Base-by-base conservation (phyloP, 2,797 vertebrate species). In the Sebastes itinus region DNA sequence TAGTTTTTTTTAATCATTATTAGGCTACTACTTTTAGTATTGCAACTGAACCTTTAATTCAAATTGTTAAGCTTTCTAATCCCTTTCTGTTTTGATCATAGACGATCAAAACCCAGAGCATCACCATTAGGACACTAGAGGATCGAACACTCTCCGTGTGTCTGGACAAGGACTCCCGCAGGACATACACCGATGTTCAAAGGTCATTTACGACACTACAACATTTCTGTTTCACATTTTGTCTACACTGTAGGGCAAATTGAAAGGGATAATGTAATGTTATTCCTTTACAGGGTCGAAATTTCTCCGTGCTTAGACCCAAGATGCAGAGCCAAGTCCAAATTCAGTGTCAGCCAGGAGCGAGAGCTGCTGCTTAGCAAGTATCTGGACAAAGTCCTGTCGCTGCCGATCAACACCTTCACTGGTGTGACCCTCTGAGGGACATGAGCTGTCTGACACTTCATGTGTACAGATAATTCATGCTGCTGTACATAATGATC, bases 401-500 rank as follows among this genome's bases (percentile, higher is more conserved):
- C 95, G 2, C 89, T 98, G 90, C 97, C 97, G 28, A 96, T 98
- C 92, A 97, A 98, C 92, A 98, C 96, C 0, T 98, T 98, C 81
- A 94, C 94, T 4, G 97, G 97, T 0, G 59, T 92, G 58, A 80
- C 94, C 60, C 93, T 93, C 20, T 93, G 88, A 78, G 6, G 10
- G 13, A 27, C 42, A 1, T 2, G 30, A 23, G 38, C 49, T 23
- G 35, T 22, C 13, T 42, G 38, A 42, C 7, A 1, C 14, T 11
- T n/a, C 20, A 25, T 30, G 55, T 65, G 22, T 23, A 9, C 58
- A 38, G 4, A 72, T 23, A 12, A n/a, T 3, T 2, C 22, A 20
- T 49, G 0, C 2, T 27, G 13, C 27, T 33, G 63, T 13, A 25
- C 13, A 49, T 32, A 38, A 70, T 28, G 33, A 25, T 23, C 33